These are phyloP conservation scores for Leistus spinibarbis DNA, from an alignment of 2,888 invertebrate genomes.

Conservation along the genomic window DNA sequence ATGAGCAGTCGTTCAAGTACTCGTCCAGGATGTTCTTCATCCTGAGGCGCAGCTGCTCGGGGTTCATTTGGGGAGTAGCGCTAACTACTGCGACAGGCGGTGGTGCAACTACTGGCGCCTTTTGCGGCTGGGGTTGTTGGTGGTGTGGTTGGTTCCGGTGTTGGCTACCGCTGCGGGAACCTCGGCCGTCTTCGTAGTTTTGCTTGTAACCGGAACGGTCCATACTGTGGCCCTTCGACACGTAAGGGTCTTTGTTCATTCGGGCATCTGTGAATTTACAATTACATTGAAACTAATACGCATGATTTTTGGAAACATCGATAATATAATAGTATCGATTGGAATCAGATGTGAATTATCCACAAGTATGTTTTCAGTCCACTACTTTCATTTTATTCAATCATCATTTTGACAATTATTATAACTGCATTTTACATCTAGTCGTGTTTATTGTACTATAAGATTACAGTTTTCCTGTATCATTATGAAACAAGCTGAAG, in stretches of 20 bases:
- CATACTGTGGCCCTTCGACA: constrained; percentile 55
- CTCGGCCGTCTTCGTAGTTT: constrained; percentile 55
- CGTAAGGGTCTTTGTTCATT: constrained; percentile 52
- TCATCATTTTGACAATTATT: constrained; percentile 6
- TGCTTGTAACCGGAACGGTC: constrained; percentile 49
- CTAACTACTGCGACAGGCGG: neutral
- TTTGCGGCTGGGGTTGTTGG: constrained; percentile 42
- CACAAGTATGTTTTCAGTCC: constrained; percentile 25
- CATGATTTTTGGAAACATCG: too few species aligned
- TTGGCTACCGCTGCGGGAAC: constrained; percentile 63
- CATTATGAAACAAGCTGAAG: too few species aligned
- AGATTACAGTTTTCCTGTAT: too few species aligned
- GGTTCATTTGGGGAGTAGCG: constrained; percentile 26
- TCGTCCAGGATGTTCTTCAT: constrained; percentile 53
- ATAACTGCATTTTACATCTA: neutral
- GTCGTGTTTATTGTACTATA: too few species aligned
- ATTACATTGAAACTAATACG: neutral
- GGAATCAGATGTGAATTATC: constrained; percentile 19
- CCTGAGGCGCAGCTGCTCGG: constrained; percentile 49
- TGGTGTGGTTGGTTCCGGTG: constrained; percentile 42
- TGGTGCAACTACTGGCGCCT: constrained; percentile 47
- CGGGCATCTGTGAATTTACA: constrained; percentile 41
- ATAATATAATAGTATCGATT: too few species aligned
- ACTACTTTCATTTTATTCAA: constrained; percentile 30
- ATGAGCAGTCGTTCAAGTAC: constrained; percentile 51